These are phyloP conservation scores for Ceratitis capitata DNA, from an alignment of 1,140 invertebrate species.

Conservation along the genomic window DNA sequence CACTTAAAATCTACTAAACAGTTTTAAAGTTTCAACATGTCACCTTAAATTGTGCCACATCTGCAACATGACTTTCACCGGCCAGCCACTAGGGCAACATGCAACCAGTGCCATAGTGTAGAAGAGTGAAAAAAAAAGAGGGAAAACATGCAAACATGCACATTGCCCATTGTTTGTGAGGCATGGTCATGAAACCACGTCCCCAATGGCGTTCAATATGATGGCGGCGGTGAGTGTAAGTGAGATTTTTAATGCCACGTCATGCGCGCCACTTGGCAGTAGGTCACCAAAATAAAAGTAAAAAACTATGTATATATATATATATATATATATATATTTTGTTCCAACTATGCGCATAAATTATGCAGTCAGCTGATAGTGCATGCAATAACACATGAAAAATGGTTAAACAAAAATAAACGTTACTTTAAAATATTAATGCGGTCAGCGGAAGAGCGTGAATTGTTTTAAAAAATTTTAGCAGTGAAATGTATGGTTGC, in stretches of 20 bases:
- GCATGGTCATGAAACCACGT: background rate
- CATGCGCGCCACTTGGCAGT: background rate
- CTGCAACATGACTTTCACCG: no score
- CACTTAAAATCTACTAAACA: no score
- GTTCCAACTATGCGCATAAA: background rate
- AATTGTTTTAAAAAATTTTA: background rate
- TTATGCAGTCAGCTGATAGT: background rate
- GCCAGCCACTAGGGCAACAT: background rate
- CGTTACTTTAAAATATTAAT: conserved; percentile 7
- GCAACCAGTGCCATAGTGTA: background rate
- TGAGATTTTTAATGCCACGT: background rate
- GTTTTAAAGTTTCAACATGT: no score
- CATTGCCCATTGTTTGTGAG: background rate
- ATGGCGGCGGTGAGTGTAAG: background rate
- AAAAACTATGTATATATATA: background rate
- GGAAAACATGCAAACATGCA: background rate
- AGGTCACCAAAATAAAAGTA: background rate
- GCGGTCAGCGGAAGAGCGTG: background rate
- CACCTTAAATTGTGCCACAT: no score
- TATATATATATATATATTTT: background rate
- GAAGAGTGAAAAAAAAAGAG: background rate
- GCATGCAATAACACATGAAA: background rate
- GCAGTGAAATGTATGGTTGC: background rate
- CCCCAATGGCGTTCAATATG: background rate
- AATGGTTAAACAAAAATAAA: background rate